Evolutionary conservation across 2,888 invertebrate genomes (phyloP), one percentile per base, ranked within the genome.

Genomic region (Tachina fera): DNA sequence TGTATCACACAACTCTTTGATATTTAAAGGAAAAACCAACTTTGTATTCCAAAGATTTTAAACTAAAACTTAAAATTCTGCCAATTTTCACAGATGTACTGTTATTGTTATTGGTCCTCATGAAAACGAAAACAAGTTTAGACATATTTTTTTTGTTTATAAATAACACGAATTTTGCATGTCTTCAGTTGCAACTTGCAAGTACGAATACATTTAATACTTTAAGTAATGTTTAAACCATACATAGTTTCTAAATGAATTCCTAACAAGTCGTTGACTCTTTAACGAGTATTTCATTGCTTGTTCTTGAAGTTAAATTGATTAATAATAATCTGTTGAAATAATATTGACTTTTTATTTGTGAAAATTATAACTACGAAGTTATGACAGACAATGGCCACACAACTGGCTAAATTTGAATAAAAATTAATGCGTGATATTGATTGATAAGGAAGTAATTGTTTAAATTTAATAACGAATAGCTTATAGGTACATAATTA

Each of bases 341-440:
- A 65, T 47, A 76, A 74, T 83, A 75, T 58, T 61, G 41, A 16
- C 19, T 83, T 68, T 41, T 49, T 49, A 61, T 22, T 65, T 76
- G 65, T 47, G 31, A 47, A 31, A 39, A 56, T 65, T 65, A 16
- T 39, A 56, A 65, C 19, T 49, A 31, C 31, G 13, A 31, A 31
- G 22, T 39, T 39, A 39, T 39, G 39, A 39, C 41, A 39, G 51
- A 53, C 65, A 31, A 47, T 5, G 14, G 9, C 22, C 14, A 10
- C 14, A 10, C 22, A 65, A 49, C n/a, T 13, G 31, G 19, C 22
- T 31, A 60, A 74, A 49, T 14, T 61, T 61, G 5, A 61, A 41
- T 41, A 51, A 19, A 74, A 41, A 41, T 65, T 47, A 47, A 47
- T 47, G 43, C 6, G 14, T 65, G 9, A 8, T 47, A 41, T 19